Evolutionary conservation across 2,797 vertebrate species (phyloP), one percentile per base, ranked within the genome.

Genomic region (Enteromius treurensis): DNA sequence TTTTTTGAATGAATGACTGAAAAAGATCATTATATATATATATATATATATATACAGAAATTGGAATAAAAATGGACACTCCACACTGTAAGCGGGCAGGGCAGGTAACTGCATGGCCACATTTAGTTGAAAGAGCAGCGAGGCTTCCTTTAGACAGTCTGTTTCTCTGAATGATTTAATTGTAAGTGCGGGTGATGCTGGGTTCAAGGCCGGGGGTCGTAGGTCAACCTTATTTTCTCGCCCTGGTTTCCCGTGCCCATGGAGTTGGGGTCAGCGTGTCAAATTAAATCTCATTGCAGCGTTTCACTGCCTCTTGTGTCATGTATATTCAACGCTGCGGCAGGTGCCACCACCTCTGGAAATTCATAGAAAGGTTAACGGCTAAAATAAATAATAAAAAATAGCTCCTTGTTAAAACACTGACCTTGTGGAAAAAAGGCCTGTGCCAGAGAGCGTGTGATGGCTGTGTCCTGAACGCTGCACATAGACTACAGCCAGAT

Each of bases 351-450:
- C 90, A 95, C 93, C 93, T 93, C 94, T 93, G 92, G 92, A 95
- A 94, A 95, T 94, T 93, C 92, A 90, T 91, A 95, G 94, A 94
- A 94, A 94, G 94, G 93, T 95, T 95, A 95, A 95, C 93, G 91
- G 94, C 91, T 93, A 93, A 95, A 95, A 95, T 95, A 95, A 95
- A 95, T 94, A 94, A 94, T 95, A 94, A 94, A 94, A 91, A 92
- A 37, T 51, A 75, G 89, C 87, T 92, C 92, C 92, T 90, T 92
- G 91, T 93, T 94, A 95, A 94, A 91, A 90, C 89, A 84, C 85
- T 94, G 94, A 95, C 95, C 94, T 95, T 95, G 93, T 90, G 91
- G 90, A 93, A 91, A 90, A 90, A 93, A 90, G 58, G 87, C 90
- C 88, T 90, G 87, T 90, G 91, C 84, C 86, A 79, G 86, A 90